Base-by-base conservation (phyloP, 2,797 vertebrate species). In the Sarcophilus harrisii region DNA sequence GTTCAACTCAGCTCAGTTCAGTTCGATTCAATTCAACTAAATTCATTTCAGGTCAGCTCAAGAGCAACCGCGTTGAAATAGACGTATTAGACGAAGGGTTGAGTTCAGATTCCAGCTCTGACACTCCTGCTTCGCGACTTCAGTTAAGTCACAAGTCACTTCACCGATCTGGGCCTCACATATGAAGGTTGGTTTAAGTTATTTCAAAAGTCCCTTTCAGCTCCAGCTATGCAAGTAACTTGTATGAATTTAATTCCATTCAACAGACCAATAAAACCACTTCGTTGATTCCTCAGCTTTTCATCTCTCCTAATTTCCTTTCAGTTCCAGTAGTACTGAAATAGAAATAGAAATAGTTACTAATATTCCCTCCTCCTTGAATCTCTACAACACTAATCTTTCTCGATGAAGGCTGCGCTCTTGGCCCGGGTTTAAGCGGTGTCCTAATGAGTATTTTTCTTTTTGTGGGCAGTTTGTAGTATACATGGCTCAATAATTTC, bases 401-500 rank as follows among this genome's bases (percentile, higher is more conserved):
- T 24, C 38, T 27, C 13, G 14, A 16, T 21, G 12, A 21, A 87
- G 73, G 10, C 38, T 87, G 6, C 38, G 38, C 38, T 45, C 73
- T 81, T 81, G 38, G 38, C 24, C 21, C 73, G 21, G 21, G 38
- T 9, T 87, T 87, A 38, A 27, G 10, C 8, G 38, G 45, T 49
- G 21, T 21, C 38, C 38, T 87, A 73, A 24, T 9, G 2, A 11
- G 21, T 49, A 11, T 87, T 87, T 87, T 87, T 87, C 38, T 87
- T 18, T 87, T 49, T 87, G 73, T 28, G 73, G 24, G 38, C 10
- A 27, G 81, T 98, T 98, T 97, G 97, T 94, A 91, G 95, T 94
- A 96, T 93, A 96, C 97, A 97, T 59, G 95, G 90, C 12, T 38
- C n/a, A 59, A 90, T 94, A 96, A 81, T 96, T 98, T 98, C 90